Base-by-base conservation (phyloP, 1,140 invertebrate species). In the Brachionus sp. region DNA sequence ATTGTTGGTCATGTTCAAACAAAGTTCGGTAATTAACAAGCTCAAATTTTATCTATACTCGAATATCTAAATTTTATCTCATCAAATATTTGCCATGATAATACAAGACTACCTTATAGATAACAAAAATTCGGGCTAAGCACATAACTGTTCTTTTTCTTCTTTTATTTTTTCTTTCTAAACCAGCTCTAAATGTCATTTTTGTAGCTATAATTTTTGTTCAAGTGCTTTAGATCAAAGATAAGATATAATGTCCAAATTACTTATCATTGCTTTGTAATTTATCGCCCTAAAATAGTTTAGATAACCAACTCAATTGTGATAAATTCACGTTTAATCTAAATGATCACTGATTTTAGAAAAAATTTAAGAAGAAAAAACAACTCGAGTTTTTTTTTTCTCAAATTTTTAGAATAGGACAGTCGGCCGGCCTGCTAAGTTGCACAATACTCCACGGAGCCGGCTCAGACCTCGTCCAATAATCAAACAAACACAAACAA, bases 161-260 rank as follows among this genome's bases (percentile, higher is more conserved):
- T 57, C 19, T 19, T 23, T 10, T 57, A n/a, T 57, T 16, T 50
- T 23, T 53, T 16, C 16, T 16, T 53, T 16, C n/a, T 29, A 29
- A 57, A 57, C 50, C 50, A 57, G 2, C 50, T 57, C 50, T 9
- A 57, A 57, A 57, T 57, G 50, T 57, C 50, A 57, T 57, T 57
- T 57, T 57, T 57, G 50, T 57, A 19, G 50, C 50, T 19, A 57
- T 57, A 57, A 57, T 57, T 57, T 57, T 57, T 19, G 50, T 57
- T 57, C 50, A 57, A 57, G 50, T 57, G 50, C 16, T 57, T 57
- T 57, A 57, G 50, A 57, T 57, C 50, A 57, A 57, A 57, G 50
- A 57, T 57, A 57, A 57, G 50, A 57, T 57, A 57, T 57, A 57
- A 66, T 66, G 64, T 66, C 64, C 64, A 66, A 66, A 66, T 66